Conservation (phyloP, 1,140 invertebrate species). For the Oncopeltus fasciatus region DNA sequence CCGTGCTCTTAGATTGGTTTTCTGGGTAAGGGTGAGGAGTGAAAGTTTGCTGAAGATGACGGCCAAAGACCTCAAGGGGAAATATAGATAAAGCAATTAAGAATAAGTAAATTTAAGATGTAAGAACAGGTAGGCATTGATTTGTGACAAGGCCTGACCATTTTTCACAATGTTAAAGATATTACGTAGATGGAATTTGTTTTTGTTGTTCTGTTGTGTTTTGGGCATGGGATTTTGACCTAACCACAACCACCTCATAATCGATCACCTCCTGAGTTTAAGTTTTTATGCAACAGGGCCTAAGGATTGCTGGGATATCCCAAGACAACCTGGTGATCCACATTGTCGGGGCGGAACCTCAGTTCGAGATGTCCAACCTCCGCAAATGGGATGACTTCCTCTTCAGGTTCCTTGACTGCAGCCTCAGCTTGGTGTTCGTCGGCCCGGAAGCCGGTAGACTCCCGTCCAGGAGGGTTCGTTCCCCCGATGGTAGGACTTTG, state of each 20-base stretch:
- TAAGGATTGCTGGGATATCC: too few species aligned
- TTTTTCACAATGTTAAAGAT: too few species aligned
- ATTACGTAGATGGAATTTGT: too few species aligned
- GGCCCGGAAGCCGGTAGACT: conserved; percentile 10
- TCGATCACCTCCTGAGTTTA: background rate
- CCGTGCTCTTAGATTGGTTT: too few species aligned
- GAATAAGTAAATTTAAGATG: too few species aligned
- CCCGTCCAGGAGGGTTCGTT: background rate
- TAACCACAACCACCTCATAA: background rate
- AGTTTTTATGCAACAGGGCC: background rate
- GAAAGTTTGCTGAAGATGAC: too few species aligned
- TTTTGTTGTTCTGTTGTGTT: too few species aligned
- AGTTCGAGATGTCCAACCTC: conserved; percentile 9
- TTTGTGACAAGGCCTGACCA: too few species aligned
- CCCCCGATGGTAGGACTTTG: background rate
- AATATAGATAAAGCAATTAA: background rate
- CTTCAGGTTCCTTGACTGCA: background rate
- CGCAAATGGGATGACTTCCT: conserved; percentile 12
- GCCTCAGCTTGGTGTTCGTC: background rate
- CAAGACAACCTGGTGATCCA: background rate
- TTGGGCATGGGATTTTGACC: too few species aligned
- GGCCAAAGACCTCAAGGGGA: too few species aligned
- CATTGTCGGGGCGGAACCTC: conserved; percentile 10
- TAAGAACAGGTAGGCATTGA: too few species aligned
- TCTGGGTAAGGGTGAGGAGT: too few species aligned